These are phyloP conservation scores for Meganola albula DNA, from an alignment of 2,888 invertebrate genomes.

Conservation along the genomic window DNA sequence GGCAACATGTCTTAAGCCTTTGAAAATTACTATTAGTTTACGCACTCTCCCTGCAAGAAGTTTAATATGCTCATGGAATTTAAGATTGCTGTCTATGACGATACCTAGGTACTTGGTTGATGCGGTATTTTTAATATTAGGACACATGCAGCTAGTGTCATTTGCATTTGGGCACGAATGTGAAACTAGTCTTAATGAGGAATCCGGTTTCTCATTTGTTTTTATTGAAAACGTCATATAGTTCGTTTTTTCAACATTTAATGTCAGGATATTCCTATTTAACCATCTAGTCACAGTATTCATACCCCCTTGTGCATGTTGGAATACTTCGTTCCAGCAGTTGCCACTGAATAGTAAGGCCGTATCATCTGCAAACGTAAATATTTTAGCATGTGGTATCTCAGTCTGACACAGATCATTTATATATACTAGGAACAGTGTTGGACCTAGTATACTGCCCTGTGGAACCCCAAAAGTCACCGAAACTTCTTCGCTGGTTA, in stretches of 20 bases:
- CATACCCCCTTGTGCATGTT: neutral
- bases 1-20: conserved; percentile 11
- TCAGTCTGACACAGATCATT: neutral
- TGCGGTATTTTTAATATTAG: conserved; percentile 1
- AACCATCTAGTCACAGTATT: conserved; percentile 3
- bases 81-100: conserved; percentile 8
- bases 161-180: conserved; percentile 3
- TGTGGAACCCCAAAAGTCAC: neutral
- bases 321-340: conserved; percentile 1
- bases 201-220: conserved; percentile 5
- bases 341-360: conserved; percentile 5
- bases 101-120: conserved; percentile 7
- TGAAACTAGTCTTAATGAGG: conserved; percentile 2
- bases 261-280: conserved; percentile 6
- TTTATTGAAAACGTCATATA: conserved; percentile 6
- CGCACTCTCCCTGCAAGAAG: conserved; percentile 10
- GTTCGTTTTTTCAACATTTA: conserved; percentile 8
- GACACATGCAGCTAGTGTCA: conserved; percentile 1
- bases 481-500: neutral
- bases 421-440: too few species aligned
- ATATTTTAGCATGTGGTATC: conserved; percentile 1
- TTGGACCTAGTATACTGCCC: conserved; percentile 1
- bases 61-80: conserved; percentile 8
- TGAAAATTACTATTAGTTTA: conserved; percentile 15
- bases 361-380: conserved; percentile 11